Evolutionary conservation across 2,113 vertebrate genomes (phyloP).

Genomic region (Heteronetta atricapilla): DNA sequence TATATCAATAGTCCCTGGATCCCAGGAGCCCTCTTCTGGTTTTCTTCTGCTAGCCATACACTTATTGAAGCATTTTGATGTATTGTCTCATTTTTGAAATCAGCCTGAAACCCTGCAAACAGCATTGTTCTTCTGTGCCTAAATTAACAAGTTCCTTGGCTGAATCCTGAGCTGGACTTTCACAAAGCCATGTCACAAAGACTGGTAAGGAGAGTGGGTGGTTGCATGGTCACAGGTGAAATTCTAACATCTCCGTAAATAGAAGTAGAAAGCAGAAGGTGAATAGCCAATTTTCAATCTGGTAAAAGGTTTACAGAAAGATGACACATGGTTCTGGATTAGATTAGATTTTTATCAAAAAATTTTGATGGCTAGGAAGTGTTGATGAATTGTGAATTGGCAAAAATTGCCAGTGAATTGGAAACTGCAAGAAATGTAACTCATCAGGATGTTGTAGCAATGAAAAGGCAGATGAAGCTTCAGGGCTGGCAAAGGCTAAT

Average conservation of each 20-base stretch:
- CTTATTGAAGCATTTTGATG: neutral
- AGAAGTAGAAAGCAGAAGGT: neutral
- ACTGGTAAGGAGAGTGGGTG: neutral
- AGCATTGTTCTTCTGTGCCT: neutral
- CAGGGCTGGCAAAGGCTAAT: neutral
- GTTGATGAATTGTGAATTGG: neutral
- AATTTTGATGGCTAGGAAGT: neutral
- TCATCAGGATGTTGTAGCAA: neutral
- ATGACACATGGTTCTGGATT: neutral
- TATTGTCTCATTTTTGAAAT: neutral
- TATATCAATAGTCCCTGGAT: fast-evolving
- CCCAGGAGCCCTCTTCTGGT: neutral
- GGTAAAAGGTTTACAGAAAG: neutral
- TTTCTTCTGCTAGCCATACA: neutral
- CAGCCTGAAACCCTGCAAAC: neutral
- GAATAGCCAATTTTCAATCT: neutral
- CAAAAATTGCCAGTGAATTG: neutral
- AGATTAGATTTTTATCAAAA: neutral
- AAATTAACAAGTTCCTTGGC: neutral
- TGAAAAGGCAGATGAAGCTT: neutral
- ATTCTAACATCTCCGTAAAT: neutral
- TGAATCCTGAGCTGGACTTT: neutral
- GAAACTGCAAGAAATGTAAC: neutral
- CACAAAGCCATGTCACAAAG: neutral
- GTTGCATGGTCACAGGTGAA: neutral